Evolutionary conservation across 2,797 vertebrate species (phyloP).

Genomic region (Tenualosa ilisha): DNA sequence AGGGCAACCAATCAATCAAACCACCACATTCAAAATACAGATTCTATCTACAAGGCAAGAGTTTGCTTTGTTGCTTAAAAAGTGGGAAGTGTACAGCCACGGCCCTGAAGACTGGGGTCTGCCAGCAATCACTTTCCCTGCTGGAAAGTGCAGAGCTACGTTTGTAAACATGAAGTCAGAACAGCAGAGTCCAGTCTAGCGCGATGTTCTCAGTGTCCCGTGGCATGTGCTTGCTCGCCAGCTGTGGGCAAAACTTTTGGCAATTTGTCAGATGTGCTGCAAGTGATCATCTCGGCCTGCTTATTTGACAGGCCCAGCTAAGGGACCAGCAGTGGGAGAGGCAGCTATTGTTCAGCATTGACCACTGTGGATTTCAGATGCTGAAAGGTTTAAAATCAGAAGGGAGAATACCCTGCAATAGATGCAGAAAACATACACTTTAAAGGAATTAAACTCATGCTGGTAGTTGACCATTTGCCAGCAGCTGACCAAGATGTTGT

Average conservation of each 20-base stretch:
- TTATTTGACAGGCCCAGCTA: neutral
- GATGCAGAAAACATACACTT: neutral
- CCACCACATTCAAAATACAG: neutral
- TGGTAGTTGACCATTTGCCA: neutral
- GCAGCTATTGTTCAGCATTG: neutral
- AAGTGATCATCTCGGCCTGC: neutral
- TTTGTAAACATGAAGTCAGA: conserved; percentile 34
- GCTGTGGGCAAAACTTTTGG: conserved; percentile 10
- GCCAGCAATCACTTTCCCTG: conserved; percentile 13
- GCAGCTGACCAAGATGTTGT: neutral
- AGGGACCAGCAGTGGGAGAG: neutral
- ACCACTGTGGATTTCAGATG: neutral
- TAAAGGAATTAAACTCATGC: neutral
- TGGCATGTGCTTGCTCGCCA: neutral
- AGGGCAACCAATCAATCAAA: neutral
- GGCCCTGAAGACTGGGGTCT: conserved; percentile 15
- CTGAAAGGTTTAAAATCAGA: neutral
- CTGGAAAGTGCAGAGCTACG: conserved; percentile 18
- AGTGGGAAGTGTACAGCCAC: neutral
- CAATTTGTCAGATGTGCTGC: neutral
- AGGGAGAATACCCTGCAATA: neutral
- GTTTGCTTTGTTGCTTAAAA: neutral
- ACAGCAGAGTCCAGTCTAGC: conserved; percentile 28
- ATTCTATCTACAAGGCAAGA: neutral
- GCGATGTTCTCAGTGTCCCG: conserved; percentile 21